phyloP scores from a whole-genome alignment of 2,113 vertebrate genomes.

The Alaudala cheleensis region DNA sequence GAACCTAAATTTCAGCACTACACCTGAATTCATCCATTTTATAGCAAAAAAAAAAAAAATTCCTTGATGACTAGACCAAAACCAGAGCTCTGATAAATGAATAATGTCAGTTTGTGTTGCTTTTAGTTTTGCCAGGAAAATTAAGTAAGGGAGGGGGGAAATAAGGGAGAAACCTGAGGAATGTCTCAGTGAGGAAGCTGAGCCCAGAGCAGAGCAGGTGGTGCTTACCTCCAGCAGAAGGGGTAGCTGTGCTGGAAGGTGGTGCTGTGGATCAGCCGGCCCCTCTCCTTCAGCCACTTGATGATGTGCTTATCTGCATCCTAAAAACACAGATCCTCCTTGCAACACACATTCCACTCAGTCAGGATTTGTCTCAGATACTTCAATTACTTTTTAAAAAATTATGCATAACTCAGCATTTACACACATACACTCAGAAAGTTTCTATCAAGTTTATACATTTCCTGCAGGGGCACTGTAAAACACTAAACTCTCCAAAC shows the following conservation, averaged over 20 bases:
- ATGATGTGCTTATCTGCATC: constrained; percentile 97
- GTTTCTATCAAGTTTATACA: not conserved
- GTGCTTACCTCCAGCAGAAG: constrained; percentile 95
- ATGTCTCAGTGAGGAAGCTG: not conserved
- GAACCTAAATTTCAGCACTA: not conserved
- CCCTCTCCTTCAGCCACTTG: constrained; percentile 87
- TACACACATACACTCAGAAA: not conserved
- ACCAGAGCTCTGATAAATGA: not conserved
- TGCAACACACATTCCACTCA: not conserved
- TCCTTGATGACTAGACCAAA: not conserved
- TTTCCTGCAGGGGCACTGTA: not conserved
- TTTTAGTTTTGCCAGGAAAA: not conserved
- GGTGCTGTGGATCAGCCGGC: constrained; percentile 82
- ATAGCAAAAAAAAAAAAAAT: not conserved
- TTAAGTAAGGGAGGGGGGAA: not conserved
- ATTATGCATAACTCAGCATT: not conserved
- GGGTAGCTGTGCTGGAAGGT: constrained; percentile 92
- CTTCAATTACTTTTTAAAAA: not conserved
- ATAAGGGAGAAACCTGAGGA: not conserved
- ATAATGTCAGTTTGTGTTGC: not conserved
- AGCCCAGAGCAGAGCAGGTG: not conserved
- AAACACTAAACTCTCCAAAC: not conserved
- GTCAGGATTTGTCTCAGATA: not conserved
- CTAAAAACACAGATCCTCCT: constrained; percentile 63
- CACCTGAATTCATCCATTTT: not conserved